phyloP scores from a whole-genome alignment of 2,888 invertebrate species.

The Athrips mouffetella region DNA sequence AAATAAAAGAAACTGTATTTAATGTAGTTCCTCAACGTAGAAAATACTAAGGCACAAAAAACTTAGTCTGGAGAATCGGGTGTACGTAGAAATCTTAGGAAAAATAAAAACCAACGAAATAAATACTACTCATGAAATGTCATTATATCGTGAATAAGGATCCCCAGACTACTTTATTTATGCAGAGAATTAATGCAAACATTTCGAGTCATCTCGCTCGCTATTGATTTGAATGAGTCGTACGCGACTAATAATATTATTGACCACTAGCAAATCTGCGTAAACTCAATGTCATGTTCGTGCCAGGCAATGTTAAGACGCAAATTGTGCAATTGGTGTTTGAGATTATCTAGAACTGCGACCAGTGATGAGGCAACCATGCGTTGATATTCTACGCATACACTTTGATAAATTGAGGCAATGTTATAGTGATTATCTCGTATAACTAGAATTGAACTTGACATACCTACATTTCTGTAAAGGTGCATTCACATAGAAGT shows the following conservation, averaged over 20 bases:
- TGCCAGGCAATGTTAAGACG: constrained; percentile 33
- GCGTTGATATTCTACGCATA: constrained; percentile 26
- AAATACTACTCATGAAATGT: too few relatives aligned
- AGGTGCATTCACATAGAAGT: too few relatives aligned
- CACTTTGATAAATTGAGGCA: constrained; percentile 12
- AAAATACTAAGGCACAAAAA: too few relatives aligned
- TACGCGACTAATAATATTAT: not conserved
- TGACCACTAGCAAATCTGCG: constrained; percentile 28
- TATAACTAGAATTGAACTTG: too few relatives aligned
- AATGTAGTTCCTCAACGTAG: too few relatives aligned
- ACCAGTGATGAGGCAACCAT: constrained; percentile 21
- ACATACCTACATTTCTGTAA: too few relatives aligned
- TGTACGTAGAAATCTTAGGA: too few relatives aligned
- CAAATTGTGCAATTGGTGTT: constrained; percentile 33
- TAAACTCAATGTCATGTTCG: constrained; percentile 39
- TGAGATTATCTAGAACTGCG: constrained; percentile 25
- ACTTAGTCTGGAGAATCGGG: too few relatives aligned
- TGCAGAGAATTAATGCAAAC: too few relatives aligned
- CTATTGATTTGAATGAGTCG: not conserved
- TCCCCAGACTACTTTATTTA: not conserved
- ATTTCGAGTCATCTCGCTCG: not conserved
- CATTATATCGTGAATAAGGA: too few relatives aligned
- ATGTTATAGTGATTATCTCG: not conserved
- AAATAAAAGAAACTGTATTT: too few relatives aligned
- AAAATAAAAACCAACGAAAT: too few relatives aligned